These are phyloP conservation scores for Chrysochloris asiatica DNA, from an alignment of 2,113 vertebrate species.

Conservation along the genomic window DNA sequence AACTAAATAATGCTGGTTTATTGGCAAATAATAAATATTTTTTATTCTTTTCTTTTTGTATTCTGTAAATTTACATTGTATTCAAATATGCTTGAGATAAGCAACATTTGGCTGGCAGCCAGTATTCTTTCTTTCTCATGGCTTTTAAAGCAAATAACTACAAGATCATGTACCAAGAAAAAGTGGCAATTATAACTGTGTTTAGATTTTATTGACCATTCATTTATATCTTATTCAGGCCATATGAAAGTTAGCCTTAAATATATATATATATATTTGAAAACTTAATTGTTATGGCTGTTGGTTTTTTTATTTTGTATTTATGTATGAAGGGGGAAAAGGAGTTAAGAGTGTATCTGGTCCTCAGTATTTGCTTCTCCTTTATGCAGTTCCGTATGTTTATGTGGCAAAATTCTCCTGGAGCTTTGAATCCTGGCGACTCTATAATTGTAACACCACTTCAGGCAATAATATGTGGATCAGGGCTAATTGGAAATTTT, in stretches of 20 bases:
- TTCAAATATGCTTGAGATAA: constrained; percentile 14
- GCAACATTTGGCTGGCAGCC: not conserved
- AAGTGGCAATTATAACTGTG: constrained; percentile 17
- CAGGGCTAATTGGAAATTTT: constrained; percentile 60
- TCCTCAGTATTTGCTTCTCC: constrained; percentile 46
- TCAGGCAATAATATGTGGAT: constrained; percentile 62
- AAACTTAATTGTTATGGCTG: constrained; percentile 4
- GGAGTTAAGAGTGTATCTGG: constrained; percentile 39
- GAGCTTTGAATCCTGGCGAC: constrained; percentile 49
- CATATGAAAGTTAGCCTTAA: not conserved
- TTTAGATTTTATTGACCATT: constrained; percentile 9
- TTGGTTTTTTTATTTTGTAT: not conserved
- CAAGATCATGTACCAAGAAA: constrained; percentile 46
- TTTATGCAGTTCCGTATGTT: constrained; percentile 55
- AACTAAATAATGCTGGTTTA: not conserved
- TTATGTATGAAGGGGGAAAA: constrained; percentile 35
- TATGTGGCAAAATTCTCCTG: constrained; percentile 56
- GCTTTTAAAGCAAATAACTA: constrained; percentile 20
- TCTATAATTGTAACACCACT: constrained; percentile 59
- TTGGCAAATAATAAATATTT: constrained; percentile 17
- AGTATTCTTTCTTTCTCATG: constrained; percentile 28
- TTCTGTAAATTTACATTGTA: not conserved
- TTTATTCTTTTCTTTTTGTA: constrained; percentile 17
- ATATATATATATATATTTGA: too few relatives aligned
- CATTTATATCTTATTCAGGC: not conserved